Percentiles rank a stretch among this genome's conserved stretches.
Conservation (phyloP, 1,140 invertebrate species). For the Hycleus phaleratus region DNA sequence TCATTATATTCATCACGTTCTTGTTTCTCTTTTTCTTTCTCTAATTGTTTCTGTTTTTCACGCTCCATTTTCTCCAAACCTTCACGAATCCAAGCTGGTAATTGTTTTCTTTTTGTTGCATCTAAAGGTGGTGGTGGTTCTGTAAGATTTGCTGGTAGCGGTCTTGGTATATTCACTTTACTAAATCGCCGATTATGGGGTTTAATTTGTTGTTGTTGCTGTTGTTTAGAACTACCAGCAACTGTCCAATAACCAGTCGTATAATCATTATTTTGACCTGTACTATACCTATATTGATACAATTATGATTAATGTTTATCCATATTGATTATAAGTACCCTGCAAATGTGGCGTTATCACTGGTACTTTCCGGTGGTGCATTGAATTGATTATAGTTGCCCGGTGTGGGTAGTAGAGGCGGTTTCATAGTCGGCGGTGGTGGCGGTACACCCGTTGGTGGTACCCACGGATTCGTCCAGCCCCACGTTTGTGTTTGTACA, state of each 20-base stretch:
- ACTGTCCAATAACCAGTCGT: conserved; percentile 37
- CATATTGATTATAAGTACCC: conserved; percentile 11
- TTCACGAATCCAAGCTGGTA: conserved; percentile 94
- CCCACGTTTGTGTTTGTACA: conserved; percentile 39
- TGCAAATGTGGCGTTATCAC: conserved; percentile 30
- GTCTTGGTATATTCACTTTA: conserved; percentile 36
- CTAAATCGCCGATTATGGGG: conserved; percentile 37
- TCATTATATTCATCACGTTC: conserved; percentile 54
- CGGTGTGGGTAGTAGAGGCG: conserved; percentile 40
- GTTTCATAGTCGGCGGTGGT: conserved; percentile 35
- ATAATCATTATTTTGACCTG: conserved; percentile 20
- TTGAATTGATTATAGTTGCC: conserved; percentile 42
- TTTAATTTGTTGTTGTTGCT: conserved; percentile 23
- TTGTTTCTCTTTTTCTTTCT: conserved; percentile 63
- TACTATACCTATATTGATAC: conserved; percentile 13
- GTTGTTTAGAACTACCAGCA: conserved; percentile 25
- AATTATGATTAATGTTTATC: conserved; percentile 2
- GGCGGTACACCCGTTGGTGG: conserved; percentile 40
- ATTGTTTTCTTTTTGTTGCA: conserved; percentile 79
- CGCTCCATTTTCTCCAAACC: conserved; percentile 96
- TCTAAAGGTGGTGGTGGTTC: conserved; percentile 50
- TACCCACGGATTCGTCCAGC: conserved; percentile 44
- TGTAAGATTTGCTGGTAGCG: conserved; percentile 4
- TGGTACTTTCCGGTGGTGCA: conserved; percentile 31
- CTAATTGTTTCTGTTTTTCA: conserved; percentile 84